Base-by-base conservation (phyloP, 2,888 invertebrate species). In the Amorpha juglandis region DNA sequence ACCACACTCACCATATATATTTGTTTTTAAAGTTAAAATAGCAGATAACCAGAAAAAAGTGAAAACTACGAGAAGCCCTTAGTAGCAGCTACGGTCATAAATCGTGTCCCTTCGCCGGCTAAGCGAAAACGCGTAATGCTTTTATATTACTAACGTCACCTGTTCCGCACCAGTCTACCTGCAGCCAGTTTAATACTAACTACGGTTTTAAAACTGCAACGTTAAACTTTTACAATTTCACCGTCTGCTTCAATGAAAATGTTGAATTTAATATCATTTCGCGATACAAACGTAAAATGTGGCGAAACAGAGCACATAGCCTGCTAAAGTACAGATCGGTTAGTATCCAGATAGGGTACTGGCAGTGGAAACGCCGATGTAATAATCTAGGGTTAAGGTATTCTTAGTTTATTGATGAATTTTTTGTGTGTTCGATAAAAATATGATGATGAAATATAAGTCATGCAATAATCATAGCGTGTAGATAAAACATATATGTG, bases 81-180 rank as follows among this genome's bases (percentile, higher is more conserved):
- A 48, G 48, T 33, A 47, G 63, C 16, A 19, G 12, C 35, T 4
- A 63, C 27, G 48, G 47, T 63, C 27, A 48, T 47, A 63, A 47
- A 63, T 63, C 16, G 19, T 12, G 63, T 48, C 16, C 33, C 48
- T 63, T 63, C n/a, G 16, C 27, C 33, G 62, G 52, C 64, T 64
- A 45, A 67, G 67, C 62, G 64, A 64, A 64, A 62, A 64, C 47
- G 62, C 62, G 38, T 51, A 62, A 64, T 52, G 62, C 52, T 64
- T 58, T 52, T 42, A 50, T 38, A 67, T 63, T 33, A 48, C 33
- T 33, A 33, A 42, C 33, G 62, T 53, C 62, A 67, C 64, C 62
- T 67, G 48, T 51, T 52, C 62, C 45, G 42, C 42, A 12, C 9
- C 51, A 38, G 33, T 14, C 50, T n/a, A n/a, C n/a, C n/a, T 58